phyloP scores from a whole-genome alignment of 2,113 vertebrate genomes.

The Rhombomys opimus region DNA sequence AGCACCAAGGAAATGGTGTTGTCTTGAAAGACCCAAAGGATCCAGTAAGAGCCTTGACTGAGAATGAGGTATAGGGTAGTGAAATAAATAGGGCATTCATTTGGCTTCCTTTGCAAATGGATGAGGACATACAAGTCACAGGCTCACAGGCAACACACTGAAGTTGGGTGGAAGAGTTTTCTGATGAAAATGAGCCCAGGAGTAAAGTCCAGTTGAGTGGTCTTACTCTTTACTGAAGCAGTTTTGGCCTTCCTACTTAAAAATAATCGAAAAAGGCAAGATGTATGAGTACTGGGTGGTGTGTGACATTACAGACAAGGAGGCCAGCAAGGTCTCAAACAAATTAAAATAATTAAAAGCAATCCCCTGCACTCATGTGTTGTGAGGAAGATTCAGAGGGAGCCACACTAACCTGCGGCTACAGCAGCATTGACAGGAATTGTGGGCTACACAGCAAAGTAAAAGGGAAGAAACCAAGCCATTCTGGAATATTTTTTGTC shows the following conservation, averaged over 20 bases:
- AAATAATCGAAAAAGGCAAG: not conserved
- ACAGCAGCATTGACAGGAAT: not conserved
- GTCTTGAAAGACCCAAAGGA: not conserved
- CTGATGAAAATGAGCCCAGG: not conserved
- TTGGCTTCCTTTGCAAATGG: not conserved
- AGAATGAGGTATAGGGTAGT: not conserved
- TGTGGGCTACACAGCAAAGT: not conserved
- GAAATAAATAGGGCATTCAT: not conserved
- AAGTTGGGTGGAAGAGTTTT: fast-evolving
- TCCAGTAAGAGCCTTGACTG: not conserved
- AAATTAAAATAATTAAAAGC: not conserved
- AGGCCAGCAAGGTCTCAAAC: not conserved
- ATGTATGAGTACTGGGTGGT: not conserved
- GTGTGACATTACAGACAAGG: not conserved
- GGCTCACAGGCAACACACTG: not conserved
- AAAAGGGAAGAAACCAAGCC: not conserved
- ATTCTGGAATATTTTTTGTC: not conserved
- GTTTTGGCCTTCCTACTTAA: not conserved
- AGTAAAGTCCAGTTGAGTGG: not conserved
- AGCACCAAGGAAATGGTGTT: not conserved
- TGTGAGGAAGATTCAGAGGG: not conserved
- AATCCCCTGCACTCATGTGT: not conserved
- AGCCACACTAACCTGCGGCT: not conserved
- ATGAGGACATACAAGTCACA: not conserved
- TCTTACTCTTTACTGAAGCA: not conserved